Percentiles rank a stretch among this genome's conserved stretches.
Evolutionary conservation across 2,113 vertebrate genomes (phyloP).

Genomic region (Lathamus discolor): DNA sequence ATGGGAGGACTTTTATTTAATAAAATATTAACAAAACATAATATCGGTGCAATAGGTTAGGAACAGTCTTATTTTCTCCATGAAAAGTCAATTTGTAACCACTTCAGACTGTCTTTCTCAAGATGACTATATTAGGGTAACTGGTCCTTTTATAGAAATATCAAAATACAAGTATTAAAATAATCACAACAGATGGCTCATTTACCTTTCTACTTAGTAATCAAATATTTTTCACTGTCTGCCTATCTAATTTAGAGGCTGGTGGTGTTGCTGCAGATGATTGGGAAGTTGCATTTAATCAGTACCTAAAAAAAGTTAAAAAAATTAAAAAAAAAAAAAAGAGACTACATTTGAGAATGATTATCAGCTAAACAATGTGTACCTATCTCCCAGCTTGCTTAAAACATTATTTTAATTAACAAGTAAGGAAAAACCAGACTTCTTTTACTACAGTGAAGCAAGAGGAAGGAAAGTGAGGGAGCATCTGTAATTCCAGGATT

Average conservation of each 20-base stretch:
- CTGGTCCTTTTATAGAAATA: conserved; percentile 11
- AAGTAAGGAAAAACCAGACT: background rate
- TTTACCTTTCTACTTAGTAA: background rate
- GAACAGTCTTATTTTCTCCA: conserved; percentile 76
- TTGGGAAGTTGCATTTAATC: background rate
- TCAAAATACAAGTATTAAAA: conserved; percentile 40
- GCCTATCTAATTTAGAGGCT: background rate
- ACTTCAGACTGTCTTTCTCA: conserved; percentile 54
- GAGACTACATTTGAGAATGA: background rate
- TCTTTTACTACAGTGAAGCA: background rate
- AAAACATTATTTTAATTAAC: background rate
- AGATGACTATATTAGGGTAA: conserved; percentile 48
- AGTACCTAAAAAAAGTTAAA: background rate
- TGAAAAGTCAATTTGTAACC: conserved; percentile 79
- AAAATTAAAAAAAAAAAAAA: background rate
- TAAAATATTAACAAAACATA: conserved; percentile 85
- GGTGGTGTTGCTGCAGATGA: background rate
- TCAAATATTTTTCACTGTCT: conserved; percentile 37
- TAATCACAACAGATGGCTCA: background rate
- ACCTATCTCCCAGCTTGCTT: background rate
- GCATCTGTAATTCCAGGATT: conserved; percentile 5
- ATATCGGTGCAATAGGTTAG: conserved; percentile 80
- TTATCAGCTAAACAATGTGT: background rate
- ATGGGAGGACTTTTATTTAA: conserved; percentile 81
- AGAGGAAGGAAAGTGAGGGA: background rate